phyloP scores from a whole-genome alignment of 2,888 invertebrate species.

The Drosophila greeni region DNA sequence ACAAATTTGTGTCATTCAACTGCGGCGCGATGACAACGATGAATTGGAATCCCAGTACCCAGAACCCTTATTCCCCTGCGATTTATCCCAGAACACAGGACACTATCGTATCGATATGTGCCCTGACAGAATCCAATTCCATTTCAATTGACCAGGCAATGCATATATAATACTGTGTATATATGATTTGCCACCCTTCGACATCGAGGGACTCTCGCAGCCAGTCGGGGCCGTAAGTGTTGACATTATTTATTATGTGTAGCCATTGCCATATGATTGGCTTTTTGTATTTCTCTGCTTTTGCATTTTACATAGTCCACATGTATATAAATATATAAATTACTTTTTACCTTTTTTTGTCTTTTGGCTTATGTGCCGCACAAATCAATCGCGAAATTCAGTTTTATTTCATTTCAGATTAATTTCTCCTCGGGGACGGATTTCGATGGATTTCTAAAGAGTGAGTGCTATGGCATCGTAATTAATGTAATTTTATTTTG shows the following conservation, averaged over 20 bases:
- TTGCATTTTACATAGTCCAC: conserved; percentile 8
- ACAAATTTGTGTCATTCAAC: conserved; percentile 73
- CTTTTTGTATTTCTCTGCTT: conserved; percentile 29
- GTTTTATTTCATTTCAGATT: conserved; percentile 15
- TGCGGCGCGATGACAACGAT: conserved; percentile 42
- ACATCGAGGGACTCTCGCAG: conserved; percentile 22
- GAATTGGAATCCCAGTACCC: conserved; percentile 6
- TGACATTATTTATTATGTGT: conserved; percentile 73
- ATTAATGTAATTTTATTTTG: conserved; percentile 10
- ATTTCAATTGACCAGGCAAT: conserved; percentile 73
- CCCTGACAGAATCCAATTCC: conserved; percentile 72
- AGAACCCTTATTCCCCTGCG: conserved; percentile 19
- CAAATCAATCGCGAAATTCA: conserved; percentile 17
- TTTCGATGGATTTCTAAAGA: conserved; percentile 5
- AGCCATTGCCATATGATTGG: conserved; percentile 44
- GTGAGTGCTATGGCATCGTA: conserved; percentile 1
- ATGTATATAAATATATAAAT: conserved; percentile 10
- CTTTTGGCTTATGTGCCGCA: not conserved
- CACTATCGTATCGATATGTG: conserved; percentile 44
- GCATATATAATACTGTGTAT: conserved; percentile 68
- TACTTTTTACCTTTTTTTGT: conserved; percentile 19
- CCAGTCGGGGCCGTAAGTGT: conserved; percentile 53
- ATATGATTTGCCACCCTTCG: conserved; percentile 65
- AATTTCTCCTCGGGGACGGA: conserved; percentile 8
- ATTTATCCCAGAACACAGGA: conserved; percentile 20